Percentiles rank a stretch among this genome's conserved stretches.
Conservation (phyloP, 2,888 invertebrate species). For the Drosophila borborema region DNA sequence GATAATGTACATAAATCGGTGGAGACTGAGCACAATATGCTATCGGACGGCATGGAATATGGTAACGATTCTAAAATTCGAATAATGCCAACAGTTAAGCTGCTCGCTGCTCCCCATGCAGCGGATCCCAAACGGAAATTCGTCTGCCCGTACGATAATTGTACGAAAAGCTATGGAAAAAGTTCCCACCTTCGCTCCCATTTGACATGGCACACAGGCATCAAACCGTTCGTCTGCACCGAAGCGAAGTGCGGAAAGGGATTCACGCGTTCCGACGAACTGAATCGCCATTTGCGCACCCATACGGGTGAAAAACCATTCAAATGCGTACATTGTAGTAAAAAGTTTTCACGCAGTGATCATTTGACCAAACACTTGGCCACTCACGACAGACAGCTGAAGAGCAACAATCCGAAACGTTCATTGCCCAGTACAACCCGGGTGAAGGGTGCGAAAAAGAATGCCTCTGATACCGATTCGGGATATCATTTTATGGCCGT, state of each 20-base stretch:
- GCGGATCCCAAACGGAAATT: slow-evolving; percentile 80
- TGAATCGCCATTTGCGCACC: slow-evolving; percentile 82
- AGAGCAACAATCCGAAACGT: slow-evolving; percentile 53
- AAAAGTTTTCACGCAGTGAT: slow-evolving; percentile 83
- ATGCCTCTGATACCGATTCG: slow-evolving; percentile 48
- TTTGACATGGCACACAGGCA: slow-evolving; percentile 84
- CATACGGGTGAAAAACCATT: slow-evolving; percentile 83
- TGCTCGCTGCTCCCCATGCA: slow-evolving; percentile 72
- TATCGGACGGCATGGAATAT: slow-evolving; percentile 41
- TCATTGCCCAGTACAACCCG: slow-evolving; percentile 32
- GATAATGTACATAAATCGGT: slow-evolving; percentile 63
- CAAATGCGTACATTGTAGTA: slow-evolving; percentile 81
- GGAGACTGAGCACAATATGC: slow-evolving; percentile 65
- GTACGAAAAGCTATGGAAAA: slow-evolving; percentile 83
- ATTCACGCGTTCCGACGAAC: slow-evolving; percentile 83
- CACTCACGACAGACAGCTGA: slow-evolving; percentile 78
- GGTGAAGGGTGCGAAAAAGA: slow-evolving; percentile 51
- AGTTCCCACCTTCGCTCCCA: slow-evolving; percentile 84
- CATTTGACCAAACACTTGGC: slow-evolving; percentile 83
- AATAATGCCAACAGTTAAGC: slow-evolving; percentile 78
- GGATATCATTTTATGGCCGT: slow-evolving; percentile 76
- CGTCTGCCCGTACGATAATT: slow-evolving; percentile 80
- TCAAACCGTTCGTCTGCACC: slow-evolving; percentile 82
- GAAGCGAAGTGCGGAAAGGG: slow-evolving; percentile 81
- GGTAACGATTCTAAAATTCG: slow-evolving; percentile 69